Conservation (phyloP, 2,888 invertebrate genomes). For the Meliscaeva auricollis region DNA sequence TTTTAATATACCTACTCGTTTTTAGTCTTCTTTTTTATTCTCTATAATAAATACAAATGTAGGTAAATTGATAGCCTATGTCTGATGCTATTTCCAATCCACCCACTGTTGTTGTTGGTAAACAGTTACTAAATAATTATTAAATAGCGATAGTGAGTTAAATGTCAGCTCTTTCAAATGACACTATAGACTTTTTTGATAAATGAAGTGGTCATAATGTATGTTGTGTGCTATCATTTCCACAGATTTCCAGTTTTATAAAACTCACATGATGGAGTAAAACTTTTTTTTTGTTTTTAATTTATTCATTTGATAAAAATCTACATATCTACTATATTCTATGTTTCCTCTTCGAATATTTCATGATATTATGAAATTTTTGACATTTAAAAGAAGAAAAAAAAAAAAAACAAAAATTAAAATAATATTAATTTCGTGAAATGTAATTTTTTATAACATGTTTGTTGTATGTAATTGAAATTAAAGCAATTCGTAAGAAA, state of each 20-base stretch:
- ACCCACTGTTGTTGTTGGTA: not conserved
- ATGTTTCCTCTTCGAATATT: slow-evolving; percentile 4
- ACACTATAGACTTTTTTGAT: slow-evolving; percentile 18
- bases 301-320: slow-evolving; percentile 42
- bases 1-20: no score
- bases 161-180: slow-evolving; percentile 35
- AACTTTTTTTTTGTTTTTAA: slow-evolving; percentile 10
- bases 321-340: slow-evolving; percentile 26
- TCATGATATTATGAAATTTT: not conserved
- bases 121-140: slow-evolving; percentile 28
- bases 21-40: not conserved
- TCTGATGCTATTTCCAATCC: not conserved
- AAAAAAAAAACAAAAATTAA: no score
- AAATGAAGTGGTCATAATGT: slow-evolving; percentile 47
- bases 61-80: not conserved
- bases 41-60: not conserved
- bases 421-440: no score
- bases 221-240: not conserved
- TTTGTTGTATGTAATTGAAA: no score
- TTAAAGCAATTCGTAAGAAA: no score
- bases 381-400: slow-evolving; percentile 28
- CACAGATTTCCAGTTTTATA: not conserved
- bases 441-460: no score
- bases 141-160: slow-evolving; percentile 14
- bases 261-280: slow-evolving; percentile 13